These are phyloP conservation scores for Drosophila burlai DNA, from an alignment of 1,140 invertebrate genomes.

Conservation along the genomic window DNA sequence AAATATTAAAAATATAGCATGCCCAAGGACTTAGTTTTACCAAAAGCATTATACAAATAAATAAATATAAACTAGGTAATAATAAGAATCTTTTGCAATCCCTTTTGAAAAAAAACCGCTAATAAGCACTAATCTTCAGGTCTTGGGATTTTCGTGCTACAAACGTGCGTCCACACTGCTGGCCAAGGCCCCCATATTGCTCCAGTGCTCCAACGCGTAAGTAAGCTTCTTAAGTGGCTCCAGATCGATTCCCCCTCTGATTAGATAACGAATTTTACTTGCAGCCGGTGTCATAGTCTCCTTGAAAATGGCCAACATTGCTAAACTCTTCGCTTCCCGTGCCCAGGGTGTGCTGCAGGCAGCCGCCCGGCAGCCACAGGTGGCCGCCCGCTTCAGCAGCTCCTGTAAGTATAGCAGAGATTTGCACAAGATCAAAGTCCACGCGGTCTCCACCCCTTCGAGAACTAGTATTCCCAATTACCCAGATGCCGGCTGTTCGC, in stretches of 20 bases:
- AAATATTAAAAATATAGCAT: too few relatives aligned
- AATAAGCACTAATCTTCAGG: not conserved
- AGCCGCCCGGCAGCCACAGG: conserved; percentile 74
- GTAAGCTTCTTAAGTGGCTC: conserved; percentile 23
- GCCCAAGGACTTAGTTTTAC: too few relatives aligned
- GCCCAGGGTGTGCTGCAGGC: conserved; percentile 68
- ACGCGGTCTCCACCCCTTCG: conserved; percentile 1
- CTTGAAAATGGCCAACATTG: conserved; percentile 77
- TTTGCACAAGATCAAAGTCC: conserved; percentile 54
- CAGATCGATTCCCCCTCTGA: not conserved
- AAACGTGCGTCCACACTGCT: conserved; percentile 6
- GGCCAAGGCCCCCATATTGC: conserved; percentile 37
- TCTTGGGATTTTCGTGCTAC: not conserved
- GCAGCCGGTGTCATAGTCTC: conserved; percentile 14
- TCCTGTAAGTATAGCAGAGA: conserved; percentile 50
- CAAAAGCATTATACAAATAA: not conserved
- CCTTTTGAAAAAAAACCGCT: not conserved
- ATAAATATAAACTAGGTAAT: not conserved
- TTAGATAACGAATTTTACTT: conserved; percentile 38
- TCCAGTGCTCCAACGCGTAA: conserved; percentile 63
- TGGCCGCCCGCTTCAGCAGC: conserved; percentile 71
- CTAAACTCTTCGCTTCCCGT: conserved; percentile 72
- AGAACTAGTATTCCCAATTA: conserved; percentile 2
- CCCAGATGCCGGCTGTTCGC: not conserved
- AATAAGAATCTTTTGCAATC: not conserved